These are phyloP conservation scores for Gulo gulo DNA, from an alignment of 2,113 vertebrate species.

Conservation along the genomic window DNA sequence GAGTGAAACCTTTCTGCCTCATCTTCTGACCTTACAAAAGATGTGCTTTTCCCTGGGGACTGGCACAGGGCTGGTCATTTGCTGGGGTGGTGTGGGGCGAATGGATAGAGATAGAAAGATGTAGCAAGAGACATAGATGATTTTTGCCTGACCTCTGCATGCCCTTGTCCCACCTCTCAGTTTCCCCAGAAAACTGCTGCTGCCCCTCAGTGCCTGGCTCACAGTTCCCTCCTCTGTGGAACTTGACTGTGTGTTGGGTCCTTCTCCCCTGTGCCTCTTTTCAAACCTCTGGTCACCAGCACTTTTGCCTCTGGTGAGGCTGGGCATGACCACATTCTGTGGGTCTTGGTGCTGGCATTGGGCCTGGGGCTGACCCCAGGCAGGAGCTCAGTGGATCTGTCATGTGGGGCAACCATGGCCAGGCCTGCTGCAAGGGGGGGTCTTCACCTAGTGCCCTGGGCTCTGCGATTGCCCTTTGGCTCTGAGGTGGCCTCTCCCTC, in stretches of 20 bases:
- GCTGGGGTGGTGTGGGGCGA: neutral
- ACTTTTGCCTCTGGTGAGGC: fast-evolving
- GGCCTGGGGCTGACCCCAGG: neutral
- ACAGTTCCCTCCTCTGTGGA: fast-evolving
- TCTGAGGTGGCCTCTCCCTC: fast-evolving
- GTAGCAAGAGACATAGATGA: fast-evolving
- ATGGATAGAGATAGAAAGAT: fast-evolving
- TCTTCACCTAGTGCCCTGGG: neutral
- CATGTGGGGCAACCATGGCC: fast-evolving
- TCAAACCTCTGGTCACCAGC: neutral
- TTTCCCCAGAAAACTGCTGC: neutral
- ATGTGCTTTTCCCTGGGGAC: neutral
- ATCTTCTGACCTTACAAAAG: neutral
- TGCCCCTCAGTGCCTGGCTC: fast-evolving
- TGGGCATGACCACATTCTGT: fast-evolving
- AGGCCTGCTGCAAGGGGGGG: neutral
- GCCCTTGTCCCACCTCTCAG: neutral
- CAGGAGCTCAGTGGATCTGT: neutral
- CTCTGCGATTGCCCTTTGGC: fast-evolving
- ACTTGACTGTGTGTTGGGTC: fast-evolving
- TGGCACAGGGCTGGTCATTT: no score
- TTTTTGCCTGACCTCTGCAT: neutral
- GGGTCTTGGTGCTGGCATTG: fast-evolving
- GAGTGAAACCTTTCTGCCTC: neutral
- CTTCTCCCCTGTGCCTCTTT: no score